phyloP scores from a whole-genome alignment of 2,113 vertebrate genomes.

The Cygnus atratus region DNA sequence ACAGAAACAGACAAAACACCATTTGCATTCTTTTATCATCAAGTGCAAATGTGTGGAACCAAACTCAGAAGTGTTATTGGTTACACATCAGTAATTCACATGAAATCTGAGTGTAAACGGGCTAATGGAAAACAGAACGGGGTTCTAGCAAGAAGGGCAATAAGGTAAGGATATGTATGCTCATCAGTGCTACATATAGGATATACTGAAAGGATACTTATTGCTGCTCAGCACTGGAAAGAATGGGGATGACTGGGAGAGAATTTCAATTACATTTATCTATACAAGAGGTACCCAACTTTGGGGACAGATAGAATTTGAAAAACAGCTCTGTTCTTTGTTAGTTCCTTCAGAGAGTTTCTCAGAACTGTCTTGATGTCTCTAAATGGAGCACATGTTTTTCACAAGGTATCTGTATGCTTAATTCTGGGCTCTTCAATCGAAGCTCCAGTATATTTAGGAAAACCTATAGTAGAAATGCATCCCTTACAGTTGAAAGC shows the following conservation, averaged over 20 bases:
- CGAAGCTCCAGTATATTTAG: not conserved
- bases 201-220: not conserved
- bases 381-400: not conserved
- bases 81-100: not conserved
- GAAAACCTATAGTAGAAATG: not conserved
- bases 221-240: not conserved
- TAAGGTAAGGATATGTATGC: not conserved
- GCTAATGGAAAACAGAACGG: not conserved
- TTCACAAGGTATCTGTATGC: not conserved
- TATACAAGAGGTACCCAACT: not conserved
- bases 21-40: not conserved
- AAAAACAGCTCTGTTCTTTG: not conserved
- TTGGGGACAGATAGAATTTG: not conserved
- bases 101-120: not conserved
- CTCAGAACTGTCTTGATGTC: rapidly evolving
- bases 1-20: not conserved
- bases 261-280: not conserved
- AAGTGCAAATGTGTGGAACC: not conserved
- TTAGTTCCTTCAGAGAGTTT: not conserved
- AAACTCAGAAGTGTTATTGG: not conserved
- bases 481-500: not conserved
- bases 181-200: not conserved
- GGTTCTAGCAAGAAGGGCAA: not conserved
- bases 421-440: not conserved
- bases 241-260: not conserved